Evolutionary conservation across 2,888 invertebrate species (phyloP), one percentile per base, ranked within the genome.

Genomic region (Stramonita haemastoma): DNA sequence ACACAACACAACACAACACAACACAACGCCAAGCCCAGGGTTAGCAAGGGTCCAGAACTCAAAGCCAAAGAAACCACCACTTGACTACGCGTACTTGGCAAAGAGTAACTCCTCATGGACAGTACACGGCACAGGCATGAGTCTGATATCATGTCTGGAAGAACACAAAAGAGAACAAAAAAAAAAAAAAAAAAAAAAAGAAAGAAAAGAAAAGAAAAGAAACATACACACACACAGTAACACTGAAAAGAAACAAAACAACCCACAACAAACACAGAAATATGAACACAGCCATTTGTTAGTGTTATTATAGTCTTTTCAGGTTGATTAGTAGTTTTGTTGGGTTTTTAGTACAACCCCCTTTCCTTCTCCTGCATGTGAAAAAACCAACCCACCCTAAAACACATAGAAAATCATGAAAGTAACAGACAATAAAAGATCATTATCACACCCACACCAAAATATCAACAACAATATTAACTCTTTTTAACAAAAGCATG

Each of bases 41-140:
- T n/a, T n/a, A n/a, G n/a, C 73, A 73, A 8, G 11, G 73, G 26
- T 19, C 19, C n/a, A n/a, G 73, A n/a, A n/a, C 4, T 26, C 26
- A 73, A 73, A 73, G 73, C 2, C 73, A 26, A 13, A 26, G 73
- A 79, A 79, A 26, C n/a, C n/a, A 46, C 46, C 85, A 88, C 79
- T 46, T 8, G n/a, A 15, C 56, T 85, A 85, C 56, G n/a, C 56
- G 15, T 57, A 56, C 57, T 57, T 29, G 85, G 57, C 56, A 85
- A 57, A 6, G 85, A 85, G 29, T 34, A 56, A 11, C 85, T 85
- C 57, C 85, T n/a, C 57, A 57, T 5, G 19, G n/a, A 57, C 13
- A 17, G 17, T 29, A 85, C 85, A 85, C 15, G 85, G 56, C n/a
- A 57, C 11, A 29, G 56, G 83, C 46, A 85, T n/a, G 85, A 85